Base-by-base conservation (phyloP, 1,140 invertebrate species). In the Anastrepha ludens region DNA sequence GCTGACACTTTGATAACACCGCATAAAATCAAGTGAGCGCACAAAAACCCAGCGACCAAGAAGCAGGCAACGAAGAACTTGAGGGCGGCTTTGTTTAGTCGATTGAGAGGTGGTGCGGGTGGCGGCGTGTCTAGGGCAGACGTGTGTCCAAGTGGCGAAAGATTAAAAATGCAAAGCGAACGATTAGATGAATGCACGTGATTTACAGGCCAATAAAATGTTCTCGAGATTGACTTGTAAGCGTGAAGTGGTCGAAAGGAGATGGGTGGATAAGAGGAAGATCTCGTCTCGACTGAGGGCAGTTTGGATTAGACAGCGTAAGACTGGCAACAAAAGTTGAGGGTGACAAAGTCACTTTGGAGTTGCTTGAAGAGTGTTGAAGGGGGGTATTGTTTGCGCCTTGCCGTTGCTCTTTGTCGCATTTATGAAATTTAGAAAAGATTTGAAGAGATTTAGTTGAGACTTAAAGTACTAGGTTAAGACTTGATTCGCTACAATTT, bases 131-230 rank as follows among this genome's bases (percentile, higher is more conserved):
- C 39, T 70, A 8, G 17, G 11, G 44, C 47, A 50, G 17, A 8
- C 41, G 47, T 81, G 74, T 81, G 74, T 58, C 74, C 74, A 81
- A 81, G 74, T 81, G 74, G 74, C 55, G 47, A 81, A 81, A 81
- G 74, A 81, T 81, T 81, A 81, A 50, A 81, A 81, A 81, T 55
- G 74, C 47, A 81, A 55, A 81, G n/a, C 47, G n/a, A 55, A 55
- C 47, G 74, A 81, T 81, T 81, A 81, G 74, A 81, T 81, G 50
- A 47, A 47, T 44, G 11, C 11, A 81, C 74, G 74, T 81, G 74
- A 81, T 81, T 81, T 81, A 81, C 44, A 55, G n/a, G 47, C 74
- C 47, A 81, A 81, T 81, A 29, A 81, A 81, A 81, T 55, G 41
- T 9, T 6, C 74, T 50, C 47, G 17, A 74, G 6, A 29, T 41